Evolutionary conservation across 2,888 invertebrate species (phyloP), one percentile per base, ranked within the genome.

Genomic region (Geophilus truncorum): DNA sequence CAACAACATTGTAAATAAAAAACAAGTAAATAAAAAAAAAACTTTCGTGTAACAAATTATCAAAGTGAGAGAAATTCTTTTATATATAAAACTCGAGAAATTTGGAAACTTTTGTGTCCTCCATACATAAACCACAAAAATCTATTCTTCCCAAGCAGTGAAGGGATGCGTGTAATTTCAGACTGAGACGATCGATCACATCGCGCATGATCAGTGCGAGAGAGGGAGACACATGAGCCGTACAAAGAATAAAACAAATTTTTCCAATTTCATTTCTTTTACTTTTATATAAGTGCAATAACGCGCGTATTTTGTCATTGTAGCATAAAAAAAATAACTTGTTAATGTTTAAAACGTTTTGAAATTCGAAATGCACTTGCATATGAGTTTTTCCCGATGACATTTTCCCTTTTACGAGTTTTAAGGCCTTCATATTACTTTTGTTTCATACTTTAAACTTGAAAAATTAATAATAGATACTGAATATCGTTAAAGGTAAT

Each of bases 91-190:
- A 70, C 9, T 23, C 12, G 12, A 70, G 57, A 23, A 23, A 62
- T 5, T 51, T 70, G 70, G 28, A 28, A 28, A 70, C 23, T 23
- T 70, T 70, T 70, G n/a, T 45, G 45, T 25, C 70, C 10, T 10
- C 25, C 70, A 70, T 70, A 9, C 70, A 70, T 51, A 51, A 70
- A 70, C 70, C 70, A 28, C 10, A 9, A 25, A 70, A 70, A 70
- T 70, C 70, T 25, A 70, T 70, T 70, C 70, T 70, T 70, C 15
- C 28, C 70, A 62, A 70, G 15, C 70, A 70, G 70, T 70, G 70
- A n/a, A 70, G 70, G 70, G 70, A 70, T 70, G 70, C 70, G 70
- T 70, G 70, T 70, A 70, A 70, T 70, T 70, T 70, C 70, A 70
- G 70, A 70, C 70, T 70, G 70, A 70, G 70, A 70, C 70, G 70